These are phyloP conservation scores for Pseudopipra pipra DNA, from an alignment of 2,113 vertebrate genomes.

Conservation along the genomic window DNA sequence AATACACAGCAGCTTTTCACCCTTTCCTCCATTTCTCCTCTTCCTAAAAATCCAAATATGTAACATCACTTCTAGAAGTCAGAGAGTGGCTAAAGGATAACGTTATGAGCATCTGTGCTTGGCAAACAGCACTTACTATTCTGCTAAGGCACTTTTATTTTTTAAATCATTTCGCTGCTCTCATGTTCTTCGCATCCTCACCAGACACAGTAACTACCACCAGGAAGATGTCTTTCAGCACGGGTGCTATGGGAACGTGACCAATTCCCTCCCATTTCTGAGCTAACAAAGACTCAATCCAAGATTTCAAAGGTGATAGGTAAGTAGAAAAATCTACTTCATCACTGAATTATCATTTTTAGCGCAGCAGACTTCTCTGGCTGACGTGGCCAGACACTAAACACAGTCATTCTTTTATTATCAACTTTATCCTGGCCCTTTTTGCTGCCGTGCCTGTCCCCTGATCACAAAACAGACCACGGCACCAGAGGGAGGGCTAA, in stretches of 20 bases:
- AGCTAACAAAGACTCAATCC: constrained; percentile 4
- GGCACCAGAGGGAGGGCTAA: background rate
- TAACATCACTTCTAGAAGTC: background rate
- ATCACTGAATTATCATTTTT: background rate
- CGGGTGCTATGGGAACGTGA: background rate
- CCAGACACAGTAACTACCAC: background rate
- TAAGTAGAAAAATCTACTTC: background rate
- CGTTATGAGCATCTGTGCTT: background rate
- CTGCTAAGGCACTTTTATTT: constrained; percentile 19
- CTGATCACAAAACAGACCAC: background rate
- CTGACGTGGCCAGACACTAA: background rate
- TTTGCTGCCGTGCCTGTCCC: background rate
- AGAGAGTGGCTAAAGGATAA: background rate
- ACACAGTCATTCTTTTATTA: background rate
- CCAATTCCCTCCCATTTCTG: background rate
- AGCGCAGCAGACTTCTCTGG: constrained; percentile 16
- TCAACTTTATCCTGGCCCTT: background rate
- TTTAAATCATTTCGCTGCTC: background rate
- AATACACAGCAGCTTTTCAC: background rate
- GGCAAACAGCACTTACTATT: background rate
- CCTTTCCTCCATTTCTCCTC: background rate
- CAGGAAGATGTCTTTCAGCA: constrained; percentile 35
- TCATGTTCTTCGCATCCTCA: constrained; percentile 23
- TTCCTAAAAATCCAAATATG: background rate
- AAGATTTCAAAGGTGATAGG: constrained; percentile 20